Evolutionary conservation across 2,888 invertebrate genomes (phyloP).

Genomic region (Mythimna ferrago): DNA sequence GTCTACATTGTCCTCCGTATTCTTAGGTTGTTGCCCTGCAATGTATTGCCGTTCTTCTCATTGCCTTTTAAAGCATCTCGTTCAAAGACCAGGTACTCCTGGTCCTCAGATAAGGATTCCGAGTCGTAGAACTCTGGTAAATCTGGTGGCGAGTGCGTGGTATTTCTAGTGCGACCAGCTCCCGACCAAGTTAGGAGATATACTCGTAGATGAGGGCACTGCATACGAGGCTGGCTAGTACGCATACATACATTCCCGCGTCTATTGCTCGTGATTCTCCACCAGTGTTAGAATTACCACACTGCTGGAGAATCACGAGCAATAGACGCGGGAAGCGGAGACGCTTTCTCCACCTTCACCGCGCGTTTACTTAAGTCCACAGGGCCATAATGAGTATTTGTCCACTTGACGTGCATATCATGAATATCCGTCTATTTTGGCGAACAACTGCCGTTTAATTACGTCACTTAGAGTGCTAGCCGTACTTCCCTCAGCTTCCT

Average conservation of each 20-base stretch:
- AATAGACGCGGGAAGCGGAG: no score
- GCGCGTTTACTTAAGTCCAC: conserved; percentile 77
- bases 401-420: conserved; percentile 51
- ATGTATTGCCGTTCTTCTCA: conserved; percentile 84
- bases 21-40: conserved; percentile 92
- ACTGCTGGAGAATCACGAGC: conserved; percentile 25
- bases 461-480: conserved; percentile 91
- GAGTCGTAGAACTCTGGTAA: conserved; percentile 67
- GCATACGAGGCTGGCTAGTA: conserved; percentile 63
- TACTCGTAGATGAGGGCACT: conserved; percentile 69
- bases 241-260: conserved; percentile 41
- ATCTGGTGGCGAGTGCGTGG: conserved; percentile 85
- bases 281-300: conserved; percentile 52
- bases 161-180: conserved; percentile 65
- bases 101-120: conserved; percentile 83
- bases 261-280: background rate
- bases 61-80: no score
- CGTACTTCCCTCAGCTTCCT: conserved; percentile 97
- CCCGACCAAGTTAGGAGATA: conserved; percentile 74
- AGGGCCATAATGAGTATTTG: conserved; percentile 74
- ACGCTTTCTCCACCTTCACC: conserved; percentile 70
- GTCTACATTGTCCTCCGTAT: conserved; percentile 85
- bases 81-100: no score
- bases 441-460: conserved; percentile 81
- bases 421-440: conserved; percentile 91